These are phyloP conservation scores for Protodeltote pygarga DNA, from an alignment of 2,888 invertebrate genomes.

Conservation along the genomic window DNA sequence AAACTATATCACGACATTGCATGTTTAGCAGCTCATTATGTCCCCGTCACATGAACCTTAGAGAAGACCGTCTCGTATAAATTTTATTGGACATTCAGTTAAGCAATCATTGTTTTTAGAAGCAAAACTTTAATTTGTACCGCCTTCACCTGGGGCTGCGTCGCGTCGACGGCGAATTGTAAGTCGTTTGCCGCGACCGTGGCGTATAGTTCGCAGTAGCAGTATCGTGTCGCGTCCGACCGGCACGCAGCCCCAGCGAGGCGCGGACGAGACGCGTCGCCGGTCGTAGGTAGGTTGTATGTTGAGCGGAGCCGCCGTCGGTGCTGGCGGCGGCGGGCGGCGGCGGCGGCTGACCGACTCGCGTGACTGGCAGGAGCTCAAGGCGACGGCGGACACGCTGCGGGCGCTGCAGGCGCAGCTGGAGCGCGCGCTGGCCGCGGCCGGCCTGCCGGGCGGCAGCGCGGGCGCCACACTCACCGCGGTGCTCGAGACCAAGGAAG, in stretches of 20 bases:
- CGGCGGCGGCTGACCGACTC: slow-evolving; percentile 76
- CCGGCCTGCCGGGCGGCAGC: slow-evolving; percentile 86
- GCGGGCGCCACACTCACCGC: slow-evolving; percentile 91
- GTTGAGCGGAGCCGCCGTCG: slow-evolving; percentile 64
- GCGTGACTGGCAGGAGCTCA: slow-evolving; percentile 90
- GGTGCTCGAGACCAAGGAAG: slow-evolving; percentile 94
- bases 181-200: slow-evolving; percentile 43
- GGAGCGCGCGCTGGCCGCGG: slow-evolving; percentile 90
- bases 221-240: slow-evolving; percentile 43
- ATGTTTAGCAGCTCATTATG: slow-evolving; percentile 84
- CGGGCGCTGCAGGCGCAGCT: slow-evolving; percentile 93
- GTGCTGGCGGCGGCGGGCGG: slow-evolving; percentile 67
- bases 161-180: slow-evolving; percentile 57
- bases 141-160: slow-evolving; percentile 78
- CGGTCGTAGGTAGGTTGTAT: slow-evolving; percentile 66
- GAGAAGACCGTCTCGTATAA: slow-evolving; percentile 80
- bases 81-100: slow-evolving; percentile 76
- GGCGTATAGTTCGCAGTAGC: slow-evolving; percentile 47
- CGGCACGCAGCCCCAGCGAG: slow-evolving; percentile 66
- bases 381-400: slow-evolving; percentile 94
- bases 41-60: slow-evolving; percentile 83
- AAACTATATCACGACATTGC: slow-evolving; percentile 82
- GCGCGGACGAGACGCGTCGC: slow-evolving; percentile 66
- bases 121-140: slow-evolving; percentile 70
- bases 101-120: slow-evolving; percentile 75